Conservation (phyloP, 1,140 invertebrate species). For the Himalopsyche phryganea region DNA sequence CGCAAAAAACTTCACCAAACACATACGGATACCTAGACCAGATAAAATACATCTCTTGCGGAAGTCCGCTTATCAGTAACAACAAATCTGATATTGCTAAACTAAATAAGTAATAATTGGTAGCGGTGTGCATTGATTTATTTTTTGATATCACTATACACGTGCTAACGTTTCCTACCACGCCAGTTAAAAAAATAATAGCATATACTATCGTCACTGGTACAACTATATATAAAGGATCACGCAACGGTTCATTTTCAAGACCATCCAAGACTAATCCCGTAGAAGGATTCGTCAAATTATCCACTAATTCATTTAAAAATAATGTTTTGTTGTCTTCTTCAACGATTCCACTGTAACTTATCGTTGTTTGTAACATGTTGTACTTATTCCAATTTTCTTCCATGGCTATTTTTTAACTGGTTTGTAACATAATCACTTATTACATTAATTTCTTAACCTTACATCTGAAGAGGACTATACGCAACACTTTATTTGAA, state of each 20-base stretch:
- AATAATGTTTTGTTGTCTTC: too few species aligned
- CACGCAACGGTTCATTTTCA: slow-evolving; percentile 52
- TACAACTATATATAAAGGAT: slow-evolving; percentile 68
- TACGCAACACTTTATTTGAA: too few species aligned
- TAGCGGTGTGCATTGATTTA: slow-evolving; percentile 89
- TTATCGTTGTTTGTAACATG: too few species aligned
- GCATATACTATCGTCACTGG: slow-evolving; percentile 79
- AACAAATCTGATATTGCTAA: slow-evolving; percentile 90
- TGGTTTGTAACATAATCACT: too few species aligned
- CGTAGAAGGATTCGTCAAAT: too few species aligned
- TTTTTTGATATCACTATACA: slow-evolving; percentile 90
- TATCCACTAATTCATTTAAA: too few species aligned
- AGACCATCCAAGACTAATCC: too few species aligned
- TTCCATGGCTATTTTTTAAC: too few species aligned
- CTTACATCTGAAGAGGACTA: too few species aligned
- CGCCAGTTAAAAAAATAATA: slow-evolving; percentile 80
- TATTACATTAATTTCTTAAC: too few species aligned
- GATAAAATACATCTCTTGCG: slow-evolving; percentile 81
- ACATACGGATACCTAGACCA: slow-evolving; percentile 86
- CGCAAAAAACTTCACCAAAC: slow-evolving; percentile 83
- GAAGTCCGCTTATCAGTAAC: slow-evolving; percentile 74
- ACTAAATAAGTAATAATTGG: slow-evolving; percentile 92
- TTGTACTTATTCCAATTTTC: too few species aligned
- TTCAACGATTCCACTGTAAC: too few species aligned
- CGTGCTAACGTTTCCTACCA: slow-evolving; percentile 88